These are phyloP conservation scores for Steatornis caripensis DNA, from an alignment of 2,113 vertebrate genomes.

Conservation along the genomic window DNA sequence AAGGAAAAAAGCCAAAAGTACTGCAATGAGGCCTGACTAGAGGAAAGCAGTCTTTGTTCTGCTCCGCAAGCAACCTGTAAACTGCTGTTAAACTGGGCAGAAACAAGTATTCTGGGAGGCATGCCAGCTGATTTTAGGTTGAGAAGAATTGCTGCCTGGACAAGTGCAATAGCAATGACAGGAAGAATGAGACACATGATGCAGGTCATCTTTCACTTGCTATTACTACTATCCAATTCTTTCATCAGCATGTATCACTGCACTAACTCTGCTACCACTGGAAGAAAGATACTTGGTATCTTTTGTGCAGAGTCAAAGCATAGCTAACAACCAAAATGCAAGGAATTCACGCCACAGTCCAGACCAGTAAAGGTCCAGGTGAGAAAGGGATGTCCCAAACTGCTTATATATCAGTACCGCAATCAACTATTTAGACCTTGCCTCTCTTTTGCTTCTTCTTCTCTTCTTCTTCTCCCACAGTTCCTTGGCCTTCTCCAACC, in stretches of 20 bases:
- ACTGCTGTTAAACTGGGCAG: not conserved
- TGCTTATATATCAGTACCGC: not conserved
- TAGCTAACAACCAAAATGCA: not conserved
- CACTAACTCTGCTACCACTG: not conserved
- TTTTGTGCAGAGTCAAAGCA: not conserved
- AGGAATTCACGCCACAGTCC: not conserved
- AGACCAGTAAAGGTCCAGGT: not conserved
- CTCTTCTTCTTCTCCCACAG: conserved; percentile 88
- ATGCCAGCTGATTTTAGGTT: not conserved
- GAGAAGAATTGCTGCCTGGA: not conserved
- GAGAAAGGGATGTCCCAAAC: not conserved
- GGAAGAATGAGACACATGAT: not conserved
- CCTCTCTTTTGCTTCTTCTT: conserved; percentile 99
- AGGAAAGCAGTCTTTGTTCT: not conserved
- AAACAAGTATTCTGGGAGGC: not conserved
- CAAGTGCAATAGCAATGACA: not conserved
- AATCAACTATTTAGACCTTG: conserved; percentile 58
- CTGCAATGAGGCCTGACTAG: not conserved
- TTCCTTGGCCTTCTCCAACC: conserved; percentile 80
- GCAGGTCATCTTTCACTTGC: not conserved
- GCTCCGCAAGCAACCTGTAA: not conserved
- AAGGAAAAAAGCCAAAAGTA: not conserved
- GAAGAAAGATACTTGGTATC: not conserved
- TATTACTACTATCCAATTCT: not conserved
- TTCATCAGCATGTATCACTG: not conserved